These are phyloP conservation scores for Coregonus clupeaformis DNA, from an alignment of 2,113 vertebrate species.

Conservation along the genomic window DNA sequence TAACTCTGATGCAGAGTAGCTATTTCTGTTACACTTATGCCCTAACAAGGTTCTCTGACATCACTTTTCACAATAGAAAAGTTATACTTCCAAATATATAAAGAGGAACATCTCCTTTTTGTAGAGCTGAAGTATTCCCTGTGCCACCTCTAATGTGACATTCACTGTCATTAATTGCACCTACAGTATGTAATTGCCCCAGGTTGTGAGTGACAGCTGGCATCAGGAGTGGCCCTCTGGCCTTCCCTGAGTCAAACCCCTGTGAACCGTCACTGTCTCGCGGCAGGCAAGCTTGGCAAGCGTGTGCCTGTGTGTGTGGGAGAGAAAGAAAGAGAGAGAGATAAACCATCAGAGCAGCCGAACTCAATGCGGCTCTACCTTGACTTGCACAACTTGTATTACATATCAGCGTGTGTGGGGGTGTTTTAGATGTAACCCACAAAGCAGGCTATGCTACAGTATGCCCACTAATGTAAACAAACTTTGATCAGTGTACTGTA, in stretches of 20 bases:
- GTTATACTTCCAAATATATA: too few relatives aligned
- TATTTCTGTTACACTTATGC: too few relatives aligned
- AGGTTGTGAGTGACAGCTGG: not conserved
- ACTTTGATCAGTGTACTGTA: slow-evolving; percentile 51
- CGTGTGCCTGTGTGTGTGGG: not conserved
- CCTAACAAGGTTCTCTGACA: too few relatives aligned
- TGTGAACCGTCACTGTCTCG: not conserved
- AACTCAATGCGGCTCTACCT: slow-evolving; percentile 45
- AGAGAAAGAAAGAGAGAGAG: not conserved
- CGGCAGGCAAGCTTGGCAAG: not conserved
- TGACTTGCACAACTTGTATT: slow-evolving; percentile 52
- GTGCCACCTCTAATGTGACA: too few relatives aligned
- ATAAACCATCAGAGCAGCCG: not conserved
- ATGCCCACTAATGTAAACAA: slow-evolving; percentile 62
- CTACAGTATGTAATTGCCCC: slow-evolving; percentile 1
- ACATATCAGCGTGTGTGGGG: slow-evolving; percentile 45
- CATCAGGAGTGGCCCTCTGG: too few relatives aligned
- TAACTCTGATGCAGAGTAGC: too few relatives aligned
- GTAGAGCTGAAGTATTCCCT: too few relatives aligned
- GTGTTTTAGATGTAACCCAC: slow-evolving; percentile 51
- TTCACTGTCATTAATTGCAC: not conserved
- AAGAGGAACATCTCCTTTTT: too few relatives aligned
- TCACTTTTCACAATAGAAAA: too few relatives aligned
- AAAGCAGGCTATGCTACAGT: slow-evolving; percentile 29
- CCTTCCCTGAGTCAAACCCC: slow-evolving; percentile 18